Evolutionary conservation across 1,140 invertebrate genomes (phyloP).

Genomic region (Meloidogyne exigua): DNA sequence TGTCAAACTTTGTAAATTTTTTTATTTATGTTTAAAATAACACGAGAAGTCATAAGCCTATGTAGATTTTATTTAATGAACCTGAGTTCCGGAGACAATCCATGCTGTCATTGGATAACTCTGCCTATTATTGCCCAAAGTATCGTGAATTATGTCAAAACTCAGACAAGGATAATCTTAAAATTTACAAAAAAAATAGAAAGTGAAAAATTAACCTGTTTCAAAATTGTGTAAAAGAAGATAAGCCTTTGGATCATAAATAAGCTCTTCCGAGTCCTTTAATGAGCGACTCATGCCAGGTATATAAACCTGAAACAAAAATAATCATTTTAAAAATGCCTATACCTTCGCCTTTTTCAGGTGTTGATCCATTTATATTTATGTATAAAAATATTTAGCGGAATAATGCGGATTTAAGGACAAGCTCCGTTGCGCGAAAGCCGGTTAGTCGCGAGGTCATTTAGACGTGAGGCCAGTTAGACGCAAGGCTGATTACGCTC

Average conservation of each 20-base stretch:
- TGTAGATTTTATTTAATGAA: not conserved
- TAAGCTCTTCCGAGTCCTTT: slow-evolving; percentile 49
- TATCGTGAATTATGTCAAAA: slow-evolving; percentile 46
- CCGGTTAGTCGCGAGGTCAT: too few relatives aligned
- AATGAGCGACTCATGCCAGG: slow-evolving; percentile 46
- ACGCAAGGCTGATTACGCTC: too few relatives aligned
- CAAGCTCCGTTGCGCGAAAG: too few relatives aligned
- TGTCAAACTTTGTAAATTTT: not conserved
- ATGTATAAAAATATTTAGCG: too few relatives aligned
- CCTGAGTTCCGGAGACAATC: slow-evolving; percentile 49
- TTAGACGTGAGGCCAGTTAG: too few relatives aligned
- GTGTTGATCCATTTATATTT: not conserved
- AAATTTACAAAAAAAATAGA: slow-evolving; percentile 13
- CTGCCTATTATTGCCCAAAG: slow-evolving; percentile 43
- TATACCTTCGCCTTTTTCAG: not conserved
- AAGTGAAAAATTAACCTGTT: slow-evolving; percentile 34
- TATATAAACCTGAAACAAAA: slow-evolving; percentile 43
- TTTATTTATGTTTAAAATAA: not conserved
- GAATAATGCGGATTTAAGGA: too few relatives aligned
- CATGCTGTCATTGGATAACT: slow-evolving; percentile 39
- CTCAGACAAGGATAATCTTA: slow-evolving; percentile 46
- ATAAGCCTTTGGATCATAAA: slow-evolving; percentile 52
- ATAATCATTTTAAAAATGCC: not conserved
- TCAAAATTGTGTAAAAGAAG: slow-evolving; percentile 52
- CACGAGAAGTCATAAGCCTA: too few relatives aligned